Evolutionary conservation across 1,140 invertebrate species (phyloP).

Genomic region (Dermatophagoides farinae): DNA sequence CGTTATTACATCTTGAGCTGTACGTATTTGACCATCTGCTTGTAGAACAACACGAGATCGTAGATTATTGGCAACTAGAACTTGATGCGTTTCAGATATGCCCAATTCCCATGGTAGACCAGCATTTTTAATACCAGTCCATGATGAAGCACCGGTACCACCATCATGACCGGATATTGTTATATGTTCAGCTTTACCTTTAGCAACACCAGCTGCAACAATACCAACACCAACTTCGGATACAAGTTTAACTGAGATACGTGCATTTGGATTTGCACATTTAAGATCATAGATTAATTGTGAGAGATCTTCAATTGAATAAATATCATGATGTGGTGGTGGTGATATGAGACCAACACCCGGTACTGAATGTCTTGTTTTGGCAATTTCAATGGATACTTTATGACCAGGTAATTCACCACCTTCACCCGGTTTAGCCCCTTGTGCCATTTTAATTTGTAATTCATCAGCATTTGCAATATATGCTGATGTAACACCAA

Average conservation of each 20-base stretch:
- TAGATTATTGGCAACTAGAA: conserved; percentile 78
- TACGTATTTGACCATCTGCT: conserved; percentile 37
- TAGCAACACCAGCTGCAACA: conserved; percentile 89
- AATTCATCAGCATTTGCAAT: conserved; percentile 85
- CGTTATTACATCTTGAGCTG: conserved; percentile 87
- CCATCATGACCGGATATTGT: conserved; percentile 33
- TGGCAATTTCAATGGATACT: conserved; percentile 83
- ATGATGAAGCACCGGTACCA: conserved; percentile 32
- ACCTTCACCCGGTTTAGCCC: conserved; percentile 85
- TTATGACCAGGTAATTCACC: conserved; percentile 75
- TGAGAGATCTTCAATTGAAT: conserved; percentile 95
- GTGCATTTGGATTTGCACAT: conserved; percentile 79
- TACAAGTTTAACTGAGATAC: conserved; percentile 93
- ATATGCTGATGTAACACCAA: conserved; percentile 93
- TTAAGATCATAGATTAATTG: conserved; percentile 97
- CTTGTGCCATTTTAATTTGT: conserved; percentile 98
- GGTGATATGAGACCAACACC: conserved; percentile 96
- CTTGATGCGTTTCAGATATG: conserved; percentile 32
- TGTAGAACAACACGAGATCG: conserved; percentile 32
- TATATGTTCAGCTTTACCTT: conserved; percentile 42
- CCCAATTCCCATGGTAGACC: conserved; percentile 34
- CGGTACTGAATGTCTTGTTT: conserved; percentile 78
- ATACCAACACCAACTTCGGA: conserved; percentile 96
- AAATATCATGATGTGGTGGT: conserved; percentile 97
- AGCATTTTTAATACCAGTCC: conserved; percentile 33